Base-by-base conservation (phyloP, 2,888 invertebrate genomes). In the Drosophila pullipes region DNA sequence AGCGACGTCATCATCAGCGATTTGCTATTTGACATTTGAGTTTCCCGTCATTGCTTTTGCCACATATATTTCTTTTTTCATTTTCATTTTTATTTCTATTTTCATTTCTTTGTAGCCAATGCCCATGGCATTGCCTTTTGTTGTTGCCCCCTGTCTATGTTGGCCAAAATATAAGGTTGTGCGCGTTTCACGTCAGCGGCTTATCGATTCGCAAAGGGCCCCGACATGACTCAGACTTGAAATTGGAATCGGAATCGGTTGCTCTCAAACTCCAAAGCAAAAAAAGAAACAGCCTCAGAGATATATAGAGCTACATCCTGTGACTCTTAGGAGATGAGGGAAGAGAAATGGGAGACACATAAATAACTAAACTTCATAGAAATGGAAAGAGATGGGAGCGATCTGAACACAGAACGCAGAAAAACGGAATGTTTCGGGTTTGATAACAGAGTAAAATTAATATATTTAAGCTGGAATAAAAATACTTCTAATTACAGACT, bases 21-120 rank as follows among this genome's bases (percentile, higher is more conserved):
- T 82, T 73, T 80, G 85, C 73, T 78, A 83, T 90, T 89, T 90
- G 85, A 90, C 89, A 83, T 85, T 90, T 90, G 86, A 88, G 89
- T 85, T 86, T 68, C 60, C 67, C 90, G 73, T 47, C 57, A 31
- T 69, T 63, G 35, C 58, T 47, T 61, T 66, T 41, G 54, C 55
- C 49, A 53, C 52, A 69, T 28, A 57, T 37, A 7, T 49, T 54
- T 33, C 53, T 61, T 54, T 47, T 50, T 52, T 50, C 53, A n/a
- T 66, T 57, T 55, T 52, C 47, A 53, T 28, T 49, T 58, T 58
- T 55, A 59, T 28, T 44, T 58, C 55, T 53, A 59, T 64, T 72
- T 64, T 66, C 60, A 74, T 82, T 58, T 70, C 53, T 69, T 73
- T 60, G 33, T 49, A 54, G 76, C 65, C 53, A 78, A 28, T 68